Conservation (phyloP, 2,888 invertebrate genomes). For the Tinea trinotella region DNA sequence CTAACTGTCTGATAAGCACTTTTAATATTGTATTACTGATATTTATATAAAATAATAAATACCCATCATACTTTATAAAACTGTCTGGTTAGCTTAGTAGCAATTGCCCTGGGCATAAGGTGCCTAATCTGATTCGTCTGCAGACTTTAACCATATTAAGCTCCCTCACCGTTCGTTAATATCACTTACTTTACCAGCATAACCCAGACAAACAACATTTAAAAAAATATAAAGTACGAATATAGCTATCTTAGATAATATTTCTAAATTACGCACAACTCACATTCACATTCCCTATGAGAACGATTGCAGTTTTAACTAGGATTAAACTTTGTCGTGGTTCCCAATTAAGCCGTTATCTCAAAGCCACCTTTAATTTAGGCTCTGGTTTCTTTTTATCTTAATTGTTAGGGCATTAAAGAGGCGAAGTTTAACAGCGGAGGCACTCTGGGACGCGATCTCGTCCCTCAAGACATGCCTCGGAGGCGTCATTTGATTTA, state of each 20-base stretch:
- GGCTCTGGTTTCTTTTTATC: slow-evolving; percentile 70
- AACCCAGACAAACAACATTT: slow-evolving; percentile 23
- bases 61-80: no score
- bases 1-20: no score
- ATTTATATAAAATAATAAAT: no score
- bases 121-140: slow-evolving; percentile 58
- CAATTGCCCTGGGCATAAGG: background rate
- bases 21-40: no score
- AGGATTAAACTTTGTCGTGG: slow-evolving; percentile 12
- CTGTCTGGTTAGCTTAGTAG: no score
- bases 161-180: slow-evolving; percentile 32
- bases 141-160: slow-evolving; percentile 60
- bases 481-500: slow-evolving; percentile 71
- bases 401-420: slow-evolving; percentile 70
- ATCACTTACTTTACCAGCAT: slow-evolving; percentile 24
- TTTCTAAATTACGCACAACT: no score
- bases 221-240: no score
- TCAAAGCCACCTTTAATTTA: slow-evolving; percentile 70
- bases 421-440: slow-evolving; percentile 64
- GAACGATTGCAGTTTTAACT: background rate
- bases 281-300: background rate
- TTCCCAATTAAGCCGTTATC: slow-evolving; percentile 68
- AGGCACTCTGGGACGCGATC: slow-evolving; percentile 56
- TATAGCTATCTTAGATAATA: no score
- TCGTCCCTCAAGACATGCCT: slow-evolving; percentile 69